Evolutionary conservation across 1,140 invertebrate species (phyloP).

Genomic region (Xylocopa sonorina): DNA sequence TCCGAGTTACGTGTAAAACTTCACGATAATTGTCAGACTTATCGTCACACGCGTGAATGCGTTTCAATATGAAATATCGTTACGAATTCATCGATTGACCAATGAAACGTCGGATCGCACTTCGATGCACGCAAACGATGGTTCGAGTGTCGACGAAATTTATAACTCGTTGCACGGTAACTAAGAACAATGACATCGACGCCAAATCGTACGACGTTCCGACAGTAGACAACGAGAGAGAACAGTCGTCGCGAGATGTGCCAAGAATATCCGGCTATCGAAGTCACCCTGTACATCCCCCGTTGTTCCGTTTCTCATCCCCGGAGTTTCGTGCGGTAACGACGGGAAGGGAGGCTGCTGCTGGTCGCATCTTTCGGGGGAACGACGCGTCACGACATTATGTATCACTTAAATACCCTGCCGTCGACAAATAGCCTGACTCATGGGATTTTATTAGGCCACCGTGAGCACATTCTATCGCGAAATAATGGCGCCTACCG

Average conservation of each 20-base stretch:
- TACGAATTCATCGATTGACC: too few species aligned
- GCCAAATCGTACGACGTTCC: too few species aligned
- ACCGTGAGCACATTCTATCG: slow-evolving; percentile 66
- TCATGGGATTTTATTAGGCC: slow-evolving; percentile 72
- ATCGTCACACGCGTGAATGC: too few species aligned
- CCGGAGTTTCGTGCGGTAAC: slow-evolving; percentile 1
- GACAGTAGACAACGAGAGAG: neutral
- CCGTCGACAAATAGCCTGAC: slow-evolving; percentile 72
- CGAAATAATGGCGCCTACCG: slow-evolving; percentile 66
- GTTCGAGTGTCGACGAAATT: too few species aligned
- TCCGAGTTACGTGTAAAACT: too few species aligned
- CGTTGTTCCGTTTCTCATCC: neutral
- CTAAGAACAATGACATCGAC: too few species aligned
- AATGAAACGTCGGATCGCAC: too few species aligned
- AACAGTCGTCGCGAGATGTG: too few species aligned
- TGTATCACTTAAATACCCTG: slow-evolving; percentile 70
- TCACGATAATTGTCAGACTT: too few species aligned
- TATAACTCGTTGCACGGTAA: too few species aligned
- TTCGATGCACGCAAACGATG: too few species aligned
- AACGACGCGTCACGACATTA: slow-evolving; percentile 61
- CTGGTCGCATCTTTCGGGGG: slow-evolving; percentile 51
- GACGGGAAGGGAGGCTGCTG: slow-evolving; percentile 32
- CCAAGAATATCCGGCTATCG: neutral
- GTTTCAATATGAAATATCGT: too few species aligned
- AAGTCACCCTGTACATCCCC: neutral